phyloP scores from a whole-genome alignment of 2,797 vertebrate species.

The Catostomus latipinnis region DNA sequence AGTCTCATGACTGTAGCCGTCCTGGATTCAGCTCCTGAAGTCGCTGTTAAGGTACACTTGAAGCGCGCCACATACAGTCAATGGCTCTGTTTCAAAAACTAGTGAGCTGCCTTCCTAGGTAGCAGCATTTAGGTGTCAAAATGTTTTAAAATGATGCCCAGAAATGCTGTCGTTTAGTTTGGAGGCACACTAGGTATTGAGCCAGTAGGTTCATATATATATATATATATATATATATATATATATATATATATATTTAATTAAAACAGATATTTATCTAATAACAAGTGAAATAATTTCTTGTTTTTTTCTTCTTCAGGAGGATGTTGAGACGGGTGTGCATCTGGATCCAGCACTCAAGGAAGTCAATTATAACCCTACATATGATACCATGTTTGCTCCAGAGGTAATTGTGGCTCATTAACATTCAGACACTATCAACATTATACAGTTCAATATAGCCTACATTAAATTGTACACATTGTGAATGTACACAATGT shows the following conservation, averaged over 20 bases:
- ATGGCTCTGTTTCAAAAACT: neutral
- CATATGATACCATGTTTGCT: constrained; percentile 96
- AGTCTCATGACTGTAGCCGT: constrained; percentile 70
- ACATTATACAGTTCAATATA: constrained; percentile 18
- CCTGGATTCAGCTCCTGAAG: constrained; percentile 91
- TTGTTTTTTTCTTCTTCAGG: constrained; percentile 74
- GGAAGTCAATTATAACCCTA: constrained; percentile 92
- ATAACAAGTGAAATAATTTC: neutral
- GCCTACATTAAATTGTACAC: too few species aligned
- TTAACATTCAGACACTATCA: too few species aligned
- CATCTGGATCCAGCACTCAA: constrained; percentile 93
- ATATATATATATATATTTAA: too few species aligned
- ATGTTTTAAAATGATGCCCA: too few species aligned
- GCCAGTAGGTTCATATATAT: too few species aligned
- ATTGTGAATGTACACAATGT: too few species aligned
- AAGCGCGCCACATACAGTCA: neutral
- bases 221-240: too few species aligned
- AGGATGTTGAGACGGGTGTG: constrained; percentile 91
- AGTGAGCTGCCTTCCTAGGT: neutral
- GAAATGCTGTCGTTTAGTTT: too few species aligned
- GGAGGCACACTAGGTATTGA: too few species aligned
- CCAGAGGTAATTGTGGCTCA: constrained; percentile 84
- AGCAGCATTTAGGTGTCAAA: neutral
- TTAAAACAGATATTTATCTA: neutral
- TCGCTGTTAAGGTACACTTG: constrained; percentile 92